Base-by-base conservation (phyloP, 2,113 vertebrate genomes). In the Suncus etruscus region DNA sequence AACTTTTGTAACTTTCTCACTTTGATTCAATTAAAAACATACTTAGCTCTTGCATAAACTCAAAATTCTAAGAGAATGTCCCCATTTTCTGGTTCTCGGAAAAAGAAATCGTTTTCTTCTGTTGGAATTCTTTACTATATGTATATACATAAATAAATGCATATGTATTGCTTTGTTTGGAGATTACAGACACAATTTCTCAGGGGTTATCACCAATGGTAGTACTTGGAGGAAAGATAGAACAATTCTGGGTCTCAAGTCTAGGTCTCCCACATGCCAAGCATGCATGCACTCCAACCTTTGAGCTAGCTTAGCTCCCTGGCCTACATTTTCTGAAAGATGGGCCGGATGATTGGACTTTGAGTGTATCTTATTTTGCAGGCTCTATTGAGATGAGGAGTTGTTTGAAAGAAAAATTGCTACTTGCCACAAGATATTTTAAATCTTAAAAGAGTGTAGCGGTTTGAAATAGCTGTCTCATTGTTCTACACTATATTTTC, bases 351-450 rank as follows among this genome's bases (percentile, higher is more conserved):
- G 39, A 12, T 48, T 48, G 48, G 73, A 48, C n/a, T 73, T 73
- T 65, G 39, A 73, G 79, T 90, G 69, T 27, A 18, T 4, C 3
- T 25, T n/a, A 25, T 18, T 76, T 93, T 47, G 79, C 5, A 75
- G 69, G 22, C 79, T 39, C 69, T 82, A 29, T 24, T 63, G 45
- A 22, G 50, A 27, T 29, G 72, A 61, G 47, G 51, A 68, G 31
- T 54, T 77, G 58, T 90, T 32, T 74, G 54, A 93, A 84, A 54
- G 50, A 84, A 86, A 84, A 70, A 65, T 77, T 75, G 50, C 50
- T 66, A 4, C 27, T 83, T 89, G 73, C 85, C 15, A 31, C 9
- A n/a, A 65, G 10, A 83, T 51, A 18, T 47, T 86, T n/a, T 15
- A 73, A 91, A 70, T 66, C 66, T 29, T 77, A 22, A 2, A 78